Conservation (phyloP, 2,113 vertebrate species). For the Zosterops hypoxanthus region DNA sequence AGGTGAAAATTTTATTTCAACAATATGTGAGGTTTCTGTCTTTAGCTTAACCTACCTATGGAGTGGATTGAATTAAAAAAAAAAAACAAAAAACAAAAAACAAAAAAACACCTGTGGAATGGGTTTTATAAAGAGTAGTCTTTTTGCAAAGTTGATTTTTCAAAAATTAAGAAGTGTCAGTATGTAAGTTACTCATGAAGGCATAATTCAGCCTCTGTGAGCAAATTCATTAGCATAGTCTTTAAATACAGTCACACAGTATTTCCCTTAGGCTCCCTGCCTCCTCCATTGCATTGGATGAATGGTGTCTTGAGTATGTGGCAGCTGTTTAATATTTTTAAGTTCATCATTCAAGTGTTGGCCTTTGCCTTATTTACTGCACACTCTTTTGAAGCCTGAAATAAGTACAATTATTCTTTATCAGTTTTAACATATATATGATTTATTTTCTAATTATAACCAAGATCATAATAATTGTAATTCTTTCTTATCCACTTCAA, state of each 20-base stretch:
- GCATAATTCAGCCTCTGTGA: neutral
- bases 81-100: no score
- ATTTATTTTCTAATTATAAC: neutral
- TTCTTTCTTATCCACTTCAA: neutral
- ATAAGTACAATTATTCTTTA: neutral
- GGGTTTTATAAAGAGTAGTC: neutral
- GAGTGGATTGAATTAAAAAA: neutral
- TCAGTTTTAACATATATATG: neutral
- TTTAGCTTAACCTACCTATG: neutral
- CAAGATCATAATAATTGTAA: neutral
- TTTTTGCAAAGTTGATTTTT: neutral
- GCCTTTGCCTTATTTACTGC: neutral
- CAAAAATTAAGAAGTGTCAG: neutral
- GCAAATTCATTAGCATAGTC: neutral
- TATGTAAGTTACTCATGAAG: neutral
- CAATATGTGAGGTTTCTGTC: neutral
- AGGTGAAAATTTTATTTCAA: neutral
- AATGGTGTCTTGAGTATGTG: neutral
- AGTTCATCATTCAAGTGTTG: conserved; percentile 3
- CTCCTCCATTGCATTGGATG: neutral
- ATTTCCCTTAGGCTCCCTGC: neutral
- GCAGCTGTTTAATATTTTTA: conserved; percentile 22
- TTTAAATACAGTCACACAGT: neutral
- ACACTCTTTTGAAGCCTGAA: neutral
- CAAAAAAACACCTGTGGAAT: no score